Evolutionary conservation across 2,888 invertebrate species (phyloP).

Genomic region (Standfussiana lucernea): DNA sequence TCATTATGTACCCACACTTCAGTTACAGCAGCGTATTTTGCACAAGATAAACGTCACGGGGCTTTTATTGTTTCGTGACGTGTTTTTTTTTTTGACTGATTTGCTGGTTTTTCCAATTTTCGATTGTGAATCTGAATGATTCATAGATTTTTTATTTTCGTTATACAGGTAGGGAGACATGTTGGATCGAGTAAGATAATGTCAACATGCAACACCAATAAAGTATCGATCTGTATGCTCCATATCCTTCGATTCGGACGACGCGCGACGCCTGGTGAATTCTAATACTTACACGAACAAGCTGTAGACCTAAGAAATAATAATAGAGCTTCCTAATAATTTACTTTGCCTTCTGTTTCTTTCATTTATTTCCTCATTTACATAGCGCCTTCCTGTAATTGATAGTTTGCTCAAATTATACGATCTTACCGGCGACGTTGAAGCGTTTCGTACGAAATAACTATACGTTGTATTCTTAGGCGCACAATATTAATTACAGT

Average conservation of each 20-base stretch:
- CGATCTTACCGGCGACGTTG: conserved; percentile 40
- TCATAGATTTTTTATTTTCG: no score
- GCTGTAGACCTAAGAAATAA: conserved; percentile 12
- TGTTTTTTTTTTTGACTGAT: conserved; percentile 8
- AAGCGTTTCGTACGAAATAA: conserved; percentile 50
- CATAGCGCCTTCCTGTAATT: conserved; percentile 53
- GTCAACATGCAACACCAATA: conserved; percentile 6
- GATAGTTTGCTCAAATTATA: conserved; percentile 60
- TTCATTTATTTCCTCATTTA: conserved; percentile 49
- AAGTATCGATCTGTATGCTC: conserved; percentile 19
- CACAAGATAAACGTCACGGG: conserved; percentile 44
- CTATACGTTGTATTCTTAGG: conserved; percentile 39
- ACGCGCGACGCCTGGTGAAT: conserved; percentile 23
- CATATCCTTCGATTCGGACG: conserved; percentile 15
- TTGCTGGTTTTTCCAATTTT: conserved; percentile 1
- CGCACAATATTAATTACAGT: conserved; percentile 58
- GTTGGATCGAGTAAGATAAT: neutral
- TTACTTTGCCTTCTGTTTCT: conserved; percentile 29
- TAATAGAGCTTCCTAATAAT: conserved; percentile 29
- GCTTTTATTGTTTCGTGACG: conserved; percentile 26
- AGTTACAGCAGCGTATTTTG: conserved; percentile 60
- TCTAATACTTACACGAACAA: conserved; percentile 26
- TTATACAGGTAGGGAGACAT: no score
- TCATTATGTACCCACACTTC: conserved; percentile 66
- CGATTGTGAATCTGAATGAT: neutral